Base-by-base conservation (phyloP, 2,797 vertebrate genomes). In the Gadopsis bispinosus region DNA sequence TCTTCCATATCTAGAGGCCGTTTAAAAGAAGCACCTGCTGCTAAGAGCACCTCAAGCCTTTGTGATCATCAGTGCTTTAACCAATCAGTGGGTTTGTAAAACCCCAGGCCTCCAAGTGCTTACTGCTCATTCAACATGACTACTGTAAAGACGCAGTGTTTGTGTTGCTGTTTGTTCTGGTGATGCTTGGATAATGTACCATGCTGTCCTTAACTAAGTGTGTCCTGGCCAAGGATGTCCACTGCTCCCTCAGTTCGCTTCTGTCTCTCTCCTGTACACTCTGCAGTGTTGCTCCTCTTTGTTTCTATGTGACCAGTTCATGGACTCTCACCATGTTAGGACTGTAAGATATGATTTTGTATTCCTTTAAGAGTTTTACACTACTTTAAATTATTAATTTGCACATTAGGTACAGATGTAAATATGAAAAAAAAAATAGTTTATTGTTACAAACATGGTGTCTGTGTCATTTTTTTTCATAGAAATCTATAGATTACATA, bases 371-470 rank as follows among this genome's bases (percentile, higher is more conserved):
- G 89, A 95, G 93, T 95, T 91, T 95, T 91, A 95, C 94, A 95
- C 93, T 94, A 94, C 85, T 93, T 95, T 90, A 93, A 95, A 92
- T 95, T 94, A 95, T 96, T 96, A 91, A 95, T 97, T 97, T 96
- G 94, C 96, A 96, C 96, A 95, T 95, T 94, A 91, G 86, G 93
- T 95, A 95, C 94, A 94, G 87, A 93, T 96, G 93, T 96, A 93
- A 95, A 93, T 95, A 94, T 94, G 89, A 92, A 89, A 92, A 92
- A 94, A 94, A 94, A 93, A 95, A 94, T 95, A 95, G 93, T 96
- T 94, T 96, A 95, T 97, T 96, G 94, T 95, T 96, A 94, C 94
- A 96, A 93, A 95, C 87, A 82, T 85, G 75, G 83, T 89, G 87
- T 97, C 95, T 95, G 93, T 91, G 95, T 95, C 91, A 81, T 94